These are phyloP conservation scores for Montifringilla adamsi DNA, from an alignment of 2,113 vertebrate genomes.

Conservation along the genomic window DNA sequence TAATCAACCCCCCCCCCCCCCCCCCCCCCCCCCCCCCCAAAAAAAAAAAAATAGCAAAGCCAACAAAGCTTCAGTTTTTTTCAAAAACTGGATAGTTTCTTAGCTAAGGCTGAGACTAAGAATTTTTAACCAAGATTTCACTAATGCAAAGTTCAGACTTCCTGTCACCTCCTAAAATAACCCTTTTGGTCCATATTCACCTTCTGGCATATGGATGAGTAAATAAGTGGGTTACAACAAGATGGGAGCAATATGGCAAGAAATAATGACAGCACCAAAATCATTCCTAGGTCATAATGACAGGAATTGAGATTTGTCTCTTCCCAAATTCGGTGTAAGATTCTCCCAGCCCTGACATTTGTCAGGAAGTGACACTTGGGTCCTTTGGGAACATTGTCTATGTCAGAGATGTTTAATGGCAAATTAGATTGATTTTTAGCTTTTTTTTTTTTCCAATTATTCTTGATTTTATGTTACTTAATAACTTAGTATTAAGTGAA, in stretches of 20 bases:
- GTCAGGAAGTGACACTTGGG: background rate
- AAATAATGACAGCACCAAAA: background rate
- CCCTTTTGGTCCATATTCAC: background rate
- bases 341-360: background rate
- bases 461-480: background rate
- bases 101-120: background rate
- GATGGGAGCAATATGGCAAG: background rate
- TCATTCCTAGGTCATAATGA: background rate
- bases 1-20: background rate
- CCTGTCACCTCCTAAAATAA: background rate
- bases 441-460: fast-evolving
- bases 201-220: background rate
- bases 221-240: background rate
- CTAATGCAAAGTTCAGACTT: background rate
- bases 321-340: background rate
- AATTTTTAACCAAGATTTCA: background rate
- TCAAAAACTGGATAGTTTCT: background rate
- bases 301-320: background rate
- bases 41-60: background rate
- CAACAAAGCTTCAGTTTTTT: background rate
- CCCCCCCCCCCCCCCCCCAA: no score
- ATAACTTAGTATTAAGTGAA: background rate
- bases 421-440: background rate
- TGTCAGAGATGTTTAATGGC: background rate
- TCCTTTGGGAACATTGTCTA: background rate